Evolutionary conservation across 2,113 vertebrate species (phyloP).

Genomic region (Larimichthys crocea): DNA sequence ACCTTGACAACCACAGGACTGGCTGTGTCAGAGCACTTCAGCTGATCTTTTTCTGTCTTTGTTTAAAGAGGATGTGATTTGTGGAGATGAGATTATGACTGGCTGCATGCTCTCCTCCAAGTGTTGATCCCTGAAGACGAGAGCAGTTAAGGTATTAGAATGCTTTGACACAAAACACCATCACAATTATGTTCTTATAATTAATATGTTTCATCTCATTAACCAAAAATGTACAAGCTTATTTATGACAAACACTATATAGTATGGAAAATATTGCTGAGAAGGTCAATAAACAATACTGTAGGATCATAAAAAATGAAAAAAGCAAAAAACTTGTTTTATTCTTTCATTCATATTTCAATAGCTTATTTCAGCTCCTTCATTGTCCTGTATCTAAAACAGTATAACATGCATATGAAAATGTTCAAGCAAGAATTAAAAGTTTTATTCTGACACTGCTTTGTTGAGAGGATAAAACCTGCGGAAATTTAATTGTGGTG

Average conservation of each 20-base stretch:
- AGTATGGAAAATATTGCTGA: not conserved
- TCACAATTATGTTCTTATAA: not conserved
- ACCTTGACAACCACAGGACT: slow-evolving; percentile 55
- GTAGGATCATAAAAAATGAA: too few species aligned
- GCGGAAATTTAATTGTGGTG: not conserved
- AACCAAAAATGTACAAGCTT: not conserved
- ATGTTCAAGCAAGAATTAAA: too few species aligned
- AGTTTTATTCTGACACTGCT: not conserved
- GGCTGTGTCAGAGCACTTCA: slow-evolving; percentile 35
- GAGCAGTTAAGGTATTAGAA: not conserved
- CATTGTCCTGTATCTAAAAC: too few species aligned
- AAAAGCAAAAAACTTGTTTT: too few species aligned
- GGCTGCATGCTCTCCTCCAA: not conserved
- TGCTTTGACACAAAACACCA: not conserved
- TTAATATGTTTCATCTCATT: not conserved
- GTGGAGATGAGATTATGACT: not conserved
- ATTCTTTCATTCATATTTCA: too few species aligned
- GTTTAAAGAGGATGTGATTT: slow-evolving; percentile 6
- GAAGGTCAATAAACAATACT: too few species aligned
- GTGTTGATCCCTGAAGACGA: not conserved
- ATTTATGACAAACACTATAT: not conserved
- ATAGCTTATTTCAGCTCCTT: too few species aligned
- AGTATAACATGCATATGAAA: not conserved
- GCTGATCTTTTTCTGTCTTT: slow-evolving; percentile 38
- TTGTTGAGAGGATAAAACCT: not conserved